Evolutionary conservation across 2,888 invertebrate genomes (phyloP).

Genomic region (Frankliniella fusca): DNA sequence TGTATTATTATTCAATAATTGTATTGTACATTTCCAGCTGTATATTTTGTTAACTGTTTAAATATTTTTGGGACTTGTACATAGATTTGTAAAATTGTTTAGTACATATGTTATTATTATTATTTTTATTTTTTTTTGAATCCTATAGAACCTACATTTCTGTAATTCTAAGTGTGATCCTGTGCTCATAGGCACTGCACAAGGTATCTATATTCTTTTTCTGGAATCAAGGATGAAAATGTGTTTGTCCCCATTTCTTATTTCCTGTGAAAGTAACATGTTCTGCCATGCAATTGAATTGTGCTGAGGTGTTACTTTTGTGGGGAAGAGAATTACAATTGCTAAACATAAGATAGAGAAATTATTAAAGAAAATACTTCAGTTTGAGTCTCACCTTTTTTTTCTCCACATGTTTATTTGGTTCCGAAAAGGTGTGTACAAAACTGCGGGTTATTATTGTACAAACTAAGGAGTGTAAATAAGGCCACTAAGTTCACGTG

Average conservation of each 20-base stretch:
- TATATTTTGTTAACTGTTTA: constrained; percentile 10
- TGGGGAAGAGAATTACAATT: background rate
- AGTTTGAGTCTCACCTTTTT: too few species aligned
- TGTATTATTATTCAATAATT: background rate
- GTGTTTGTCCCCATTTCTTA: background rate
- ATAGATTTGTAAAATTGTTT: background rate
- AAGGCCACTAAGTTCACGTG: too few species aligned
- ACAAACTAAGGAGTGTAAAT: too few species aligned
- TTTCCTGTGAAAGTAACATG: background rate
- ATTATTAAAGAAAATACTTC: constrained; percentile 38
- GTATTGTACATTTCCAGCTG: constrained; percentile 21
- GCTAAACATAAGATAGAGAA: background rate
- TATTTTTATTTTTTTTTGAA: background rate
- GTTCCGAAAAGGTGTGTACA: too few species aligned
- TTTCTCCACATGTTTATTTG: too few species aligned
- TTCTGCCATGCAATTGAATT: background rate
- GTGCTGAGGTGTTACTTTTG: background rate
- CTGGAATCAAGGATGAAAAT: background rate
- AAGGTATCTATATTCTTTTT: background rate
- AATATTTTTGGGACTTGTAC: background rate
- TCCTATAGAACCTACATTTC: background rate
- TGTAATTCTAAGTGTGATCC: background rate
- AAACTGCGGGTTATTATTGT: too few species aligned
- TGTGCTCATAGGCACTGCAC: background rate
- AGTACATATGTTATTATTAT: background rate